Evolutionary conservation across 2,797 vertebrate species (phyloP).

Genomic region (Cichlasoma orientale): DNA sequence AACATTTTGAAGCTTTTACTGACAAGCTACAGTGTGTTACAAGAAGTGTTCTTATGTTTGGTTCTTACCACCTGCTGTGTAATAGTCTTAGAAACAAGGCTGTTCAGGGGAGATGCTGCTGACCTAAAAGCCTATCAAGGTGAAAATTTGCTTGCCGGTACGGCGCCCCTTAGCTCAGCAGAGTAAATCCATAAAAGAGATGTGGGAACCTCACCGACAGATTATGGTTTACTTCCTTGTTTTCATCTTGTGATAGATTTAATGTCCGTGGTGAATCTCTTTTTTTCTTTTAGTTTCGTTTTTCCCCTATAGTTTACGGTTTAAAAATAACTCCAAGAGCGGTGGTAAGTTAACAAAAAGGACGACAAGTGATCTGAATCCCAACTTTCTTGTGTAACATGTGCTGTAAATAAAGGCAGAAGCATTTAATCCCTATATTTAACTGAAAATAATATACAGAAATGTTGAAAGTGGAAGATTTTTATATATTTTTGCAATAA

Average conservation of each 20-base stretch:
- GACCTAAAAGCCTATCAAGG: conserved; percentile 25
- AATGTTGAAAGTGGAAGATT: too few species aligned
- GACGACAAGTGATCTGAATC: neutral
- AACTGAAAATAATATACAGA: too few species aligned
- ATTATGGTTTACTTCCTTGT: neutral
- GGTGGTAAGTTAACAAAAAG: neutral
- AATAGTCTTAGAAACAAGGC: conserved; percentile 1
- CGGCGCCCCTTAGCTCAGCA: neutral
- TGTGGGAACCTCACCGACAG: neutral
- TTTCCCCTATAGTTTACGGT: neutral
- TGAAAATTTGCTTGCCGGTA: conserved; percentile 22
- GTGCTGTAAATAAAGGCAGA: too few species aligned
- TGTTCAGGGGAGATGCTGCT: neutral
- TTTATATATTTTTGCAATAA: too few species aligned
- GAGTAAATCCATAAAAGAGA: conserved; percentile 15
- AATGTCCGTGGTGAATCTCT: neutral
- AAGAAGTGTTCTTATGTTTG: neutral
- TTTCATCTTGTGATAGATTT: neutral
- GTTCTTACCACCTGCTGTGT: conserved; percentile 2
- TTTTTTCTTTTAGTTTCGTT: neutral
- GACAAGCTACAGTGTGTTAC: neutral
- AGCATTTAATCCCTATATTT: too few species aligned
- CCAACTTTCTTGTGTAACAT: neutral
- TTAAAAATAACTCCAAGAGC: neutral
- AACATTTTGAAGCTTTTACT: conserved; percentile 42